These are phyloP conservation scores for Sphaerodactylus townsendi DNA, from an alignment of 2,113 vertebrate species.

Conservation along the genomic window DNA sequence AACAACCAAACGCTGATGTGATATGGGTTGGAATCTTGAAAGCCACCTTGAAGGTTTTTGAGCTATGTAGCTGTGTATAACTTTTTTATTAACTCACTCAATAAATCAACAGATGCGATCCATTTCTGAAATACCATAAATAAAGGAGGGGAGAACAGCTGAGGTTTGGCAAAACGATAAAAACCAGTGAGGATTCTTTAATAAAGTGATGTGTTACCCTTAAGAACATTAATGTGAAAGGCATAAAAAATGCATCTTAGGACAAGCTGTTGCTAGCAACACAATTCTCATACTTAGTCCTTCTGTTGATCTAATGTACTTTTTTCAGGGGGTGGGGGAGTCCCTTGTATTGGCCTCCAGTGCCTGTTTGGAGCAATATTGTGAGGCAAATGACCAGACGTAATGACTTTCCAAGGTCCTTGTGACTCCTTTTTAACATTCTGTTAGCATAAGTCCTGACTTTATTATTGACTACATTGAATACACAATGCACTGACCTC, in stretches of 20 bases:
- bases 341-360: constrained; percentile 74
- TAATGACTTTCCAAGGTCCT: constrained; percentile 99
- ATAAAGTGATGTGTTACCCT: constrained; percentile 40
- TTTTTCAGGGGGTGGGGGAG: constrained; percentile 30
- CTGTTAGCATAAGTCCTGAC: constrained; percentile 94
- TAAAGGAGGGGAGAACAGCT: too few species aligned
- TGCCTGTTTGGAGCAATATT: constrained; percentile 77
- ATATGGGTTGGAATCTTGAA: too few species aligned
- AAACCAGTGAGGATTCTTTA: constrained; percentile 13
- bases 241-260: constrained; percentile 42
- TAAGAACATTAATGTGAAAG: neutral
- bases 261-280: constrained; percentile 10
- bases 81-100: too few species aligned
- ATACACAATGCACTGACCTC: constrained; percentile 99
- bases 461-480: constrained; percentile 99
- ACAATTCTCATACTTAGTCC: constrained; percentile 42
- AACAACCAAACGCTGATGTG: too few species aligned
- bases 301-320: constrained; percentile 31
- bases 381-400: constrained; percentile 83
- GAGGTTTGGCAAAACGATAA: too few species aligned
- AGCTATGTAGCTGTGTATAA: too few species aligned
- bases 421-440: constrained; percentile 97
- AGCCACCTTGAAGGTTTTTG: too few species aligned
- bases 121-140: too few species aligned
- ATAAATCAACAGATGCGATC: too few species aligned